Base-by-base conservation (phyloP, 1,140 invertebrate genomes). In the Campoletis sonorensis region DNA sequence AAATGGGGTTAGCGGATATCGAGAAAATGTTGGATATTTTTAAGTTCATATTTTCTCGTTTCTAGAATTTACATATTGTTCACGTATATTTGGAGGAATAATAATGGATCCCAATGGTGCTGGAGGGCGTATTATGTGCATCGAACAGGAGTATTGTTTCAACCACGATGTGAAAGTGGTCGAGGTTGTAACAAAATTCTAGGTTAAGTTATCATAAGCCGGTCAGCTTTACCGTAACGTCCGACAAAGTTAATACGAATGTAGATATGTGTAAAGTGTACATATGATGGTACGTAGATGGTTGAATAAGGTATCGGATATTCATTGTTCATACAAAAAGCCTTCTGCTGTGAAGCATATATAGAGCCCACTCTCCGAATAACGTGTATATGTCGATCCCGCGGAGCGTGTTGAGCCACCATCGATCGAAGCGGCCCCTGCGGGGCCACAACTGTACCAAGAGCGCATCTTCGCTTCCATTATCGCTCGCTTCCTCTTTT, bases 271-370 rank as follows among this genome's bases (percentile, higher is more conserved):
- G 51, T 8, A 21, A 21, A 54, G 51, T 21, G 67, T n/a, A 70
- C 15, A 70, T n/a, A 70, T 15, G 26, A 15, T 10, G 1, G 67
- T 30, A 70, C 67, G 16, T 70, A 70, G 27, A 70, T 37, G 67
- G 27, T 70, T 70, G 26, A 70, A 30, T 70, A 33, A 70, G 30
- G 67, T 70, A 70, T 70, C 67, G 51, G 67, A 30, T 70, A 70
- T 70, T 70, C 67, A 70, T 70, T 70, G 67, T 64, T 64, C 67
- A 70, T 70, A 70, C 67, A 70, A 30, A 70, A 70, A 70, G 67
- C 67, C 16, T 70, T 70, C 67, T 70, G 26, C 30, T 13, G 30
- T 27, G 30, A 1, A 26, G 23, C 23, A 67, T 67, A 70, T 70
- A 33, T 70, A 70, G 15, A 70, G 30, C 67, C 67, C 67, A 70